Evolutionary conservation across 92 coral and sea anemone species (phyloP), one percentile per base, ranked within the genome.

Genomic region (Actinostola sp.): DNA sequence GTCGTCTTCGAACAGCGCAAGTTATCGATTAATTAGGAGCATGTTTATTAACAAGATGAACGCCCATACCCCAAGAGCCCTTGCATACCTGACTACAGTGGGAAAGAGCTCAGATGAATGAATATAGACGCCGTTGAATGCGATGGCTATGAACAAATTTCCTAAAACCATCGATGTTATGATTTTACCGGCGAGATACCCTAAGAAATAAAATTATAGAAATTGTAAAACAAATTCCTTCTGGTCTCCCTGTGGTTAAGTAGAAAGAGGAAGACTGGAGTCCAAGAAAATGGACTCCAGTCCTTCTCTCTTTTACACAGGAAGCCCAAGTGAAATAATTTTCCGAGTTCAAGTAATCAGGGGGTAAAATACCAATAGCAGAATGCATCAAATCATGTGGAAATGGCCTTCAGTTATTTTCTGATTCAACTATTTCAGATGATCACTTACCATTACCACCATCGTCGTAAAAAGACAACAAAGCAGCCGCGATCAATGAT

Each of bases 81-180:
- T n/a, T n/a, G n/a, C 28, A 20, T 53, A 53, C 60, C 60, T 53
- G 60, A 53, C 25, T 9, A 53, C 60, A 3, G 60, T 53, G 29
- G 60, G 60, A 15, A 53, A 53, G 20, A 53, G 60, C 25, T 53
- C 65, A 3, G 65, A 59, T n/a, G 65, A 20, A 31, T 59, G 25
- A 59, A 59, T 39, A 34, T 5, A 59, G 11, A 59, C 65, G 28
- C 41, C 38, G 15, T 59, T 20, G 65, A 59, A 59, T 2, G 65
- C 65, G 43, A 28, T 29, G 65, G 28, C 25, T 7, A 59, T 32
- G 65, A 29, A 59, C 17, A 59, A 59, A 15, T n/a, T 59, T 30
- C 65, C 65, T 14, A 59, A 3, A 59, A 28, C 65, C 43, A 59
- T 29, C 16, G 65, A 8, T 32, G 28, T 3, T 19, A 59, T 6